These are phyloP conservation scores for Triplophysa rosa DNA, from an alignment of 2,113 vertebrate genomes.

Conservation along the genomic window DNA sequence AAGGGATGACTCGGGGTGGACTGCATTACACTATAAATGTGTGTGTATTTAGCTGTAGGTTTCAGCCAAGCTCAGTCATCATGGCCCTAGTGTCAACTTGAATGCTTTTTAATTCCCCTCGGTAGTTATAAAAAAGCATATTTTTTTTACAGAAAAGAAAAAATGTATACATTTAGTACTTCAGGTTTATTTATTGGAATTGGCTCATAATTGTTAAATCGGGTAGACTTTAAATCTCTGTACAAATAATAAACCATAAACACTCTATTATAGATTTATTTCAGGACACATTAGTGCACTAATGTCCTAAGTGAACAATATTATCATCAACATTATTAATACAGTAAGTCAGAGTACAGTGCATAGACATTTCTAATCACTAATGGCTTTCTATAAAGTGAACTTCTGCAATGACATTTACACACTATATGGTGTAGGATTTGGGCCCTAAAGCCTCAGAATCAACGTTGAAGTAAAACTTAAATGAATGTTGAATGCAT, in stretches of 20 bases:
- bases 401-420: constrained; percentile 51
- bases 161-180: neutral
- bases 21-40: constrained; percentile 23
- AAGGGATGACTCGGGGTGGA: constrained; percentile 44
- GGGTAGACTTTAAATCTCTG: constrained; percentile 24
- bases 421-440: neutral
- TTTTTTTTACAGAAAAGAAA: too few relatives aligned
- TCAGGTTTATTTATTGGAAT: constrained; percentile 38
- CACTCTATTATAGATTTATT: constrained; percentile 17
- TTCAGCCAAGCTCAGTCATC: neutral
- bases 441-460: neutral
- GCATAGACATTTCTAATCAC: constrained; percentile 46
- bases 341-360: constrained; percentile 25
- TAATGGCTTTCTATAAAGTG: constrained; percentile 41
- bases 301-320: constrained; percentile 4
- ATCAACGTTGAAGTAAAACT: neutral
- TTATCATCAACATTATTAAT: constrained; percentile 8
- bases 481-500: constrained; percentile 10
- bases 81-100: neutral
- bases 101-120: neutral
- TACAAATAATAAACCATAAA: constrained; percentile 39
- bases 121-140: too few relatives aligned
- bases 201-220: constrained; percentile 13
- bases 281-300: constrained; percentile 25
- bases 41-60: constrained; percentile 5